Conservation (phyloP, 2,888 invertebrate genomes). For the Andrena camellia region DNA sequence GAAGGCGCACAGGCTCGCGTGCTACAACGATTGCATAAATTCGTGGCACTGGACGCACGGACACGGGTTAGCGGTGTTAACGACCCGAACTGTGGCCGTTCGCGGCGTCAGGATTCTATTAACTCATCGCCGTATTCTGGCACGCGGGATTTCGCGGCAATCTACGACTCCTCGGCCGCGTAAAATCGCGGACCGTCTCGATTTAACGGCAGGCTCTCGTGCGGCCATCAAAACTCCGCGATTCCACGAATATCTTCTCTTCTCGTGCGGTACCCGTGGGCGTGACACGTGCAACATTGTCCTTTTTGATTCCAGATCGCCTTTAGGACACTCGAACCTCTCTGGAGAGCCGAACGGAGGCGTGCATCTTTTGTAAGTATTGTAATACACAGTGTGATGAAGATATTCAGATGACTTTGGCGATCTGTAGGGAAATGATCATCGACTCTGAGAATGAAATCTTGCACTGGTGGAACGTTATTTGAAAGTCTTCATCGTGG, state of each 20-base stretch:
- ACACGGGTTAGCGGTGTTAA: conserved; percentile 59
- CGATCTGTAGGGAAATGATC: no score
- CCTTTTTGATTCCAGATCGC: no score
- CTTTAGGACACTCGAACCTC: no score
- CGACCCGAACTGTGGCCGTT: conserved; percentile 52
- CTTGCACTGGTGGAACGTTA: no score
- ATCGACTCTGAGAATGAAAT: no score
- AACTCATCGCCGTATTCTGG: conserved; percentile 40
- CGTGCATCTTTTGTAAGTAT: no score
- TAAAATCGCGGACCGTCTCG: conserved; percentile 11
- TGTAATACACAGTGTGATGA: no score
- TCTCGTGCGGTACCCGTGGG: neutral
- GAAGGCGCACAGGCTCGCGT: conserved; percentile 14
- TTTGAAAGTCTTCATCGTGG: no score
- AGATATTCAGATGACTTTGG: no score
- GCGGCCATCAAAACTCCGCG: neutral
- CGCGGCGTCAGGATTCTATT: conserved; percentile 54
- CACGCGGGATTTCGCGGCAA: conserved; percentile 31
- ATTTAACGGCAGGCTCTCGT: conserved; percentile 23
- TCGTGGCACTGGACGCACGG: conserved; percentile 34
- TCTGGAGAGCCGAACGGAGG: no score
- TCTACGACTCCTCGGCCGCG: conserved; percentile 34
- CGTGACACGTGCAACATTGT: neutral
- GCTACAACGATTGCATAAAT: conserved; percentile 54
- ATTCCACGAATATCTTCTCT: neutral